Conservation (phyloP, 2,113 vertebrate genomes). For the Oncorhynchus gorbuscha region DNA sequence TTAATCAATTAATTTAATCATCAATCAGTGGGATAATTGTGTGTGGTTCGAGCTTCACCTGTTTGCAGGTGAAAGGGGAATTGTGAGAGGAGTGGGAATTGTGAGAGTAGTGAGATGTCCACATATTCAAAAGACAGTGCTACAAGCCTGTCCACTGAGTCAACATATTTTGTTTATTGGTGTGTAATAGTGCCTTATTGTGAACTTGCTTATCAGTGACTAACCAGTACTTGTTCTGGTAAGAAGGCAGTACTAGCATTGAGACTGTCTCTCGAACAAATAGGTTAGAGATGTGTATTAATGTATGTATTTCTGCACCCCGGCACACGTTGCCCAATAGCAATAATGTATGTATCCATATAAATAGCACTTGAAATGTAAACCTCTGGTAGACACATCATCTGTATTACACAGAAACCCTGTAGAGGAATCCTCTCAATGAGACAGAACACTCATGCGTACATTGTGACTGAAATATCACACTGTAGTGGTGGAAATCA, state of each 20-base stretch:
- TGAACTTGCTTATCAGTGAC: not conserved
- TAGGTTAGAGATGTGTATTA: not conserved
- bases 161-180: not conserved
- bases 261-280: not conserved
- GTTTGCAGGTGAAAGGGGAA: not conserved
- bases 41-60: not conserved
- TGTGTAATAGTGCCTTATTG: not conserved
- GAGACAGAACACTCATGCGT: not conserved
- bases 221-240: not conserved
- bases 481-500: too few relatives aligned
- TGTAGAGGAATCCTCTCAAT: not conserved
- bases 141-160: not conserved
- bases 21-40: not conserved
- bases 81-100: not conserved
- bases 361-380: not conserved
- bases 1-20: not conserved
- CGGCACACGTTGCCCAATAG: not conserved
- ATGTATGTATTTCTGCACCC: not conserved
- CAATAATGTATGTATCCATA: not conserved
- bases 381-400: not conserved
- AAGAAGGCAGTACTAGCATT: not conserved
- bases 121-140: not conserved
- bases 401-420: not conserved
- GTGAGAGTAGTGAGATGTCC: not conserved
- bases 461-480: too few relatives aligned